phyloP scores from a whole-genome alignment of 2,888 invertebrate species.

The Ectemnius continuus region DNA sequence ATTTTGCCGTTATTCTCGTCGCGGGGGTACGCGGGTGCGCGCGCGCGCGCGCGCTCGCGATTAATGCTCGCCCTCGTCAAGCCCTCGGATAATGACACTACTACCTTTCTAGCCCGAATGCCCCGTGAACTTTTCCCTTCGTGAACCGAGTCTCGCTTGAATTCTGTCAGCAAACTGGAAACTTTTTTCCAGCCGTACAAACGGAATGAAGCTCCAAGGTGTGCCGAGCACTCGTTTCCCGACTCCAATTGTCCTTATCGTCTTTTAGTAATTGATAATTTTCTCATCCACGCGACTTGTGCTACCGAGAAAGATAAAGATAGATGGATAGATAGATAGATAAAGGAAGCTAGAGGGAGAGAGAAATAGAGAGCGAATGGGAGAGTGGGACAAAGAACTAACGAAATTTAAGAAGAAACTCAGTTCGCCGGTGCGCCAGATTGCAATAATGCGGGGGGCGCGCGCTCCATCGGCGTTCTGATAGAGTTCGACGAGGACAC shows the following conservation, averaged over 20 bases:
- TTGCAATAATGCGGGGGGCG: no score
- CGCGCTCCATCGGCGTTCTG: no score
- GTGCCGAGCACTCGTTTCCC: not conserved
- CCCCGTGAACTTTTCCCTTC: not conserved
- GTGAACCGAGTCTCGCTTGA: not conserved
- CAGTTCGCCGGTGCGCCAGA: no score
- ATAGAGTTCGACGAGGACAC: not conserved
- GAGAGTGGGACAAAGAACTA: no score
- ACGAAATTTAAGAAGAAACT: no score
- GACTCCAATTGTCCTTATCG: not conserved
- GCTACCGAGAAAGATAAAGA: not conserved
- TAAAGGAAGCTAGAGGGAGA: no score
- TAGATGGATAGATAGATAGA: no score
- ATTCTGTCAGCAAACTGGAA: not conserved
- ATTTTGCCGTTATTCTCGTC: not conserved
- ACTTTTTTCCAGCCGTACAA: not conserved
- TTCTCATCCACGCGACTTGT: not conserved
- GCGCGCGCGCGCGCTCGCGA: not conserved
- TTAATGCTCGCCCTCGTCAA: slow-evolving; percentile 1
- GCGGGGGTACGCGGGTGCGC: not conserved
- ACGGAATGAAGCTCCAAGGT: not conserved
- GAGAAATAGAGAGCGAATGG: no score
- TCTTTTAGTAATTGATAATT: slow-evolving; percentile 7
- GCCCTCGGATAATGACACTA: not conserved
- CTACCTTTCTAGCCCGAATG: not conserved